Base-by-base conservation (phyloP, 2,113 vertebrate genomes). In the Pachypanchax playfairii region DNA sequence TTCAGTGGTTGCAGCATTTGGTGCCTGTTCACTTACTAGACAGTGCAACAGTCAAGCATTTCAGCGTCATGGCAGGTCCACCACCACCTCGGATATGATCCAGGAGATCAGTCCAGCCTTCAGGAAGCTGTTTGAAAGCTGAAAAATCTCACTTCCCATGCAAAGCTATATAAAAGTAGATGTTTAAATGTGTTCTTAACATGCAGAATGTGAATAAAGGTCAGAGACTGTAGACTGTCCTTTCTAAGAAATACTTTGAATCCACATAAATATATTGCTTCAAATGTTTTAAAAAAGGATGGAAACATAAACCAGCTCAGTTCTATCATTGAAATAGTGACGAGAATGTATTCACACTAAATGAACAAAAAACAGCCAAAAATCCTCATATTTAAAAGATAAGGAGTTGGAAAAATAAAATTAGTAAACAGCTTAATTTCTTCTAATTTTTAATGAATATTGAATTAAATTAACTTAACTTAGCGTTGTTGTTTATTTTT, bases 71-170 rank as follows among this genome's bases (percentile, higher is more conserved):
- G 94, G 95, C 76, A 93, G 97, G 15, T 92, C 96, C 68, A 96
- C 94, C 85, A 98, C 95, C 59, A 94, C 97, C 56, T 91, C 93
- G 0, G 95, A 98, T 89, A 98, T 99, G 96, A 92, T 99, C 73
- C 88, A 93, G 39, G 95, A 99, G 91, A 90, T 99, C 2, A 92
- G 96, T 50, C 80, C 92, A 0, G 95, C 95, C 51, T 99, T 99
- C 89, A 93, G 64, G 77, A 94, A 92, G 78, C 92, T 98, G 33
- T 98, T 97, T 63, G 95, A 97, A 84, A 93, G 87, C 85, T 98
- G 90, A 96, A 79, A 26, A 6, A 28, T 28, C 14, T 3, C 20
- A 28, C 7, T n/a, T 2, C 14, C 22, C 38, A 20, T 42, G 42
- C 46, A 49, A 60, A 38, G 13, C 12, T 57, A 26, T 21, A 42